Conservation (phyloP, 2,797 vertebrate species). For the Diplodus sargus region DNA sequence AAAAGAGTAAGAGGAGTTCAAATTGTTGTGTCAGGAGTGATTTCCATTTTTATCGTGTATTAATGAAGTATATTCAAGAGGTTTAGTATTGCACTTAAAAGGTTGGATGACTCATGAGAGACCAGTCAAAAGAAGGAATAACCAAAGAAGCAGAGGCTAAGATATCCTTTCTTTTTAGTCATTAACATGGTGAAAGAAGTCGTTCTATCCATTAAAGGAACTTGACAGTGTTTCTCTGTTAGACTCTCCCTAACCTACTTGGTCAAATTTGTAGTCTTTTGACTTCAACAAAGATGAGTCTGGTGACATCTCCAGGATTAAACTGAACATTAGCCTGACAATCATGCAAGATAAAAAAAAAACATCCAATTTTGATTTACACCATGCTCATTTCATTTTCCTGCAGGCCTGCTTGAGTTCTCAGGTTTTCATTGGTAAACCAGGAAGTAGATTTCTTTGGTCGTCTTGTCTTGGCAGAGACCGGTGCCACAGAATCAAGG, state of each 20-base stretch:
- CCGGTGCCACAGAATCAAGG: too few relatives aligned
- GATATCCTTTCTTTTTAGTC: not conserved
- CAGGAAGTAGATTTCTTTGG: too few relatives aligned
- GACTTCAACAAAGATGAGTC: too few relatives aligned
- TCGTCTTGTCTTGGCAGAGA: too few relatives aligned
- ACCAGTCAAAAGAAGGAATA: not conserved
- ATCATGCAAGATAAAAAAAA: too few relatives aligned
- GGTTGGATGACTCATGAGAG: not conserved
- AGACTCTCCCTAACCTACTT: not conserved
- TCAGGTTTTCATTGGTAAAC: too few relatives aligned
- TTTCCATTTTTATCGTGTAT: not conserved
- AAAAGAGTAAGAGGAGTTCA: not conserved
- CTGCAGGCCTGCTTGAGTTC: too few relatives aligned
- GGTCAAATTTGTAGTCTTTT: not conserved
- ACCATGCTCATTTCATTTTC: too few relatives aligned
- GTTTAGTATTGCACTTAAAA: not conserved
- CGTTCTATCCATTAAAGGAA: not conserved
- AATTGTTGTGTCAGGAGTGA: not conserved
- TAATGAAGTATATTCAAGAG: not conserved
- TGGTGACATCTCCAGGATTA: too few relatives aligned
- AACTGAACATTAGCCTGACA: too few relatives aligned
- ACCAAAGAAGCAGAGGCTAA: not conserved
- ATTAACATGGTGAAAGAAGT: not conserved
- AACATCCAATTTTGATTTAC: too few relatives aligned
- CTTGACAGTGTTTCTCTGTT: not conserved